Evolutionary conservation across 1,140 invertebrate species (phyloP), one percentile per base, ranked within the genome.

Genomic region (Lordiphosa mommai): DNA sequence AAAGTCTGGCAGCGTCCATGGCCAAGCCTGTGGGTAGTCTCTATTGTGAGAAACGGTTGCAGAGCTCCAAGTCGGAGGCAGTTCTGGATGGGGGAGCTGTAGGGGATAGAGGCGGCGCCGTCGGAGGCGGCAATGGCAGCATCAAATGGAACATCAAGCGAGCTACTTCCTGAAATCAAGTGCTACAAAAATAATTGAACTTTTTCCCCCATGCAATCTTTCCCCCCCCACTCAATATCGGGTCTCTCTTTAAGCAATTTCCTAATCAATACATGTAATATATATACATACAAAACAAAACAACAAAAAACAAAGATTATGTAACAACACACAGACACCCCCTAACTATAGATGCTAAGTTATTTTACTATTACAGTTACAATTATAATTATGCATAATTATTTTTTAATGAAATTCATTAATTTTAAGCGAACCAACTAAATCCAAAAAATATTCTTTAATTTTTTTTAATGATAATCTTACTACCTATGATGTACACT

Each of bases 31-130:
- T 87, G 37, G 85, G 87, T 14, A 76, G 71, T 36, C 61, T 89
- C 2, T 88, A 71, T 20, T 89, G 88, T 44, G 88, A 89, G 34
- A 87, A 88, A 41, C 88, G 88, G 3, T 47, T 89, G 20, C 76
- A 88, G 51, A 67, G 61, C 29, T 82, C 87, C 3, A 88, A 88
- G 46, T 88, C 87, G 5, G 87, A 88, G 50, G 73, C 73, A 13
- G 30, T 73, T 13, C 68, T 88, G 0, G 64, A 46, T n/a, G 43
- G 38, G 20, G 32, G 27, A 43, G 16, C 17, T 4, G 20, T 12
- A 29, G 2, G 14, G 17, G 30, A 16, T n/a, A 12, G 46, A 16
- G 13, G n/a, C 5, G 32, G 38, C 1, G 29, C 16, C 17, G 2
- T 5, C 13, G 49, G 41, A n/a, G 30, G 34, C 34, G 32, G 40